phyloP scores from a whole-genome alignment of 1,140 invertebrate genomes.

The Drosophila hydei region DNA sequence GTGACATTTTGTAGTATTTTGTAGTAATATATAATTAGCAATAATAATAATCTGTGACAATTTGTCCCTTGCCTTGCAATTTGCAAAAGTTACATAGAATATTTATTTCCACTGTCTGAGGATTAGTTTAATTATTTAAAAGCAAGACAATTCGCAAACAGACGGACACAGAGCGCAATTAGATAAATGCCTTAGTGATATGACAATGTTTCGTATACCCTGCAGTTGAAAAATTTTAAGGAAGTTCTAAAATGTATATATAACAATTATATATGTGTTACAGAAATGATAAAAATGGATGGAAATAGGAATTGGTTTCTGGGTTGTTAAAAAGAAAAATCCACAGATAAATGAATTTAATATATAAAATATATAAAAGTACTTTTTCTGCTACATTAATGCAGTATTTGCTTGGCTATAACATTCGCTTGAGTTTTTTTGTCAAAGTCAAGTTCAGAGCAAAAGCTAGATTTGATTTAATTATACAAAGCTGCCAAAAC shows the following conservation, averaged over 20 bases:
- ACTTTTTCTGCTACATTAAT: too few species aligned
- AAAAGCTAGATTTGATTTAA: slow-evolving; percentile 64
- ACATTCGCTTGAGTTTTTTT: slow-evolving; percentile 11
- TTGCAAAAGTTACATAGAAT: background rate
- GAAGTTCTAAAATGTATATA: too few species aligned
- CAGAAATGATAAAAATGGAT: too few species aligned
- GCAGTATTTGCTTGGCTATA: background rate
- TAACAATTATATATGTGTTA: too few species aligned
- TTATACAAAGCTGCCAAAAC: slow-evolving; percentile 37
- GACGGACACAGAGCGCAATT: background rate
- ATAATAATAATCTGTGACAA: background rate
- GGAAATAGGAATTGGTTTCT: too few species aligned
- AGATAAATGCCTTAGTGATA: background rate
- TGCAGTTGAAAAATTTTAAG: too few species aligned
- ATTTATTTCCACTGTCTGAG: background rate
- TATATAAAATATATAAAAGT: too few species aligned
- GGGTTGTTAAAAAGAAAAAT: too few species aligned
- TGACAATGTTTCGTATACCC: background rate
- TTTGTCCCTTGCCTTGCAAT: background rate
- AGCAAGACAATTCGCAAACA: slow-evolving; percentile 21
- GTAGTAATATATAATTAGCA: too few species aligned
- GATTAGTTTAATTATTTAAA: slow-evolving; percentile 33
- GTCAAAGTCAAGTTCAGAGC: slow-evolving; percentile 60
- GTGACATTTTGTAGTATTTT: too few species aligned
- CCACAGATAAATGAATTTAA: too few species aligned